A percentile compares a stretch with the other conserved stretches of the same genome.
These are phyloP conservation scores for Trachymyrmex cornetzi DNA, from an alignment of 1,140 invertebrate species.

Conservation along the genomic window DNA sequence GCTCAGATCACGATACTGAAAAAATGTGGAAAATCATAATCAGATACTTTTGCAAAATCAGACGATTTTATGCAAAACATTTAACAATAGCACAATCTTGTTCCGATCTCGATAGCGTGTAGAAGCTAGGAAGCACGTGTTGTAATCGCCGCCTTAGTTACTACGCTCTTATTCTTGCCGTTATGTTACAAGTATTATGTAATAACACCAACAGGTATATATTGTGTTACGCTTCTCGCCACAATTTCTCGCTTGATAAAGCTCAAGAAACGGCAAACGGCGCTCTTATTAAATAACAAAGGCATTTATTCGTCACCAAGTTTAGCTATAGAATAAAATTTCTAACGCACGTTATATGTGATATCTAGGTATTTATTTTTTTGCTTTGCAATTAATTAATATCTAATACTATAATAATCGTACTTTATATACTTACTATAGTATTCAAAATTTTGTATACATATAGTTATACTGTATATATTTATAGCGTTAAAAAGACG, in stretches of 20 bases:
- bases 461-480: background rate
- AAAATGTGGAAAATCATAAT: constrained; percentile 44
- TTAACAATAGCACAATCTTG: background rate
- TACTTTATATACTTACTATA: background rate
- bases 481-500: background rate
- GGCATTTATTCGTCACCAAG: background rate
- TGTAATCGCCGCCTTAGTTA: background rate
- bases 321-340: background rate
- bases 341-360: background rate
- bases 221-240: background rate
- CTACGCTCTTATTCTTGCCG: background rate
- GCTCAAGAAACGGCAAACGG: background rate
- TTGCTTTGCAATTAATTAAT: background rate
- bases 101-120: background rate
- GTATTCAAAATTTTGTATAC: background rate
- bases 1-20: constrained; percentile 70
- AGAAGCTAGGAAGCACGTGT: background rate
- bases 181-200: constrained; percentile 32
- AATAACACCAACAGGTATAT: constrained; percentile 40
- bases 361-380: background rate
- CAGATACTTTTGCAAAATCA: background rate
- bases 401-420: background rate
- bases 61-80: background rate
- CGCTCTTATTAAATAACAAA: background rate
- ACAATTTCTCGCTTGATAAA: constrained; percentile 40